phyloP scores from a whole-genome alignment of 2,888 invertebrate species.

The Eutolmus rufibarbis region DNA sequence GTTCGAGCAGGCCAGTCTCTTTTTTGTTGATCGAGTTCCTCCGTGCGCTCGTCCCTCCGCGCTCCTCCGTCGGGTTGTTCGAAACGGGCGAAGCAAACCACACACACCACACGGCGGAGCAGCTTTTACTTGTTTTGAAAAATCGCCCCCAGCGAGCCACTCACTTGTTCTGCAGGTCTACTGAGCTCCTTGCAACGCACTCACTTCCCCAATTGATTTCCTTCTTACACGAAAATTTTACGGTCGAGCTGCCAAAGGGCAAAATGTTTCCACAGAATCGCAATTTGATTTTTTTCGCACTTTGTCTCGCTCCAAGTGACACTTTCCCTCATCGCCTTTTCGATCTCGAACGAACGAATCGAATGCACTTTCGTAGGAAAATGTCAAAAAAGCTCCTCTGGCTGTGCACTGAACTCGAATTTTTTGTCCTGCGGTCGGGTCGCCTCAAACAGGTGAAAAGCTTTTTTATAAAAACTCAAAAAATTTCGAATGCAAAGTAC shows the following conservation, averaged over 20 bases:
- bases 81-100: not conserved
- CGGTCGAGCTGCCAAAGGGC: not conserved
- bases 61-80: not conserved
- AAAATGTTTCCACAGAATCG: conserved; percentile 2
- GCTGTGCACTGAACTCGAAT: not conserved
- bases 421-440: not conserved
- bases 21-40: not conserved
- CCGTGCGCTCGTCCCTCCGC: not conserved
- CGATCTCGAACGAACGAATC: not conserved
- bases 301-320: conserved; percentile 19
- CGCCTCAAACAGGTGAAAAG: not conserved
- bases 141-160: not conserved
- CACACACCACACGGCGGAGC: not conserved
- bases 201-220: not conserved
- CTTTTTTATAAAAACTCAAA: not conserved
- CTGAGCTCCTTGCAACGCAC: not conserved
- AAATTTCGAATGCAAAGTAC: not conserved
- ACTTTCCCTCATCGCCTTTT: conserved; percentile 11
- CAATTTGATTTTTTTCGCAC: conserved; percentile 14
- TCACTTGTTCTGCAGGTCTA: not conserved
- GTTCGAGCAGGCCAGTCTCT: not conserved
- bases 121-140: conserved; percentile 19
- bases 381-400: not conserved
- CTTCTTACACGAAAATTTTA: conserved; percentile 3
- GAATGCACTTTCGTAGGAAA: not conserved